Conservation (phyloP, 2,797 vertebrate genomes). For the Sebastolobus alascanus region DNA sequence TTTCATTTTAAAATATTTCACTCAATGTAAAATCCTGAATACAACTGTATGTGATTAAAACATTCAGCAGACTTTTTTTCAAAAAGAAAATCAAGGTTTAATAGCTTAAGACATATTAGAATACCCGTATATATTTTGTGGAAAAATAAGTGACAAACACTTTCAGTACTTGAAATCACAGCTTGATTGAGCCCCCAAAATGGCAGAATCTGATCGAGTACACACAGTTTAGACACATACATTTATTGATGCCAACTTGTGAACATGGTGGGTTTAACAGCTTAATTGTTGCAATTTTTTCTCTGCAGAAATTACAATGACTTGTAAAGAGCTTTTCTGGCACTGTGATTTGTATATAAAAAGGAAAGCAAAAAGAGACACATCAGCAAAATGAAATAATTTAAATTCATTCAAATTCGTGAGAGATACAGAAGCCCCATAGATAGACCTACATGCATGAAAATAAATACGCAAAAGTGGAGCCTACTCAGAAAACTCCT, state of each 20-base stretch:
- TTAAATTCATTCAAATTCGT: background rate
- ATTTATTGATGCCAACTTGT: background rate
- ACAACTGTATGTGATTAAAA: background rate
- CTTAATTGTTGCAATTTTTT: background rate
- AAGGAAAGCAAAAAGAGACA: background rate
- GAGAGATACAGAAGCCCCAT: background rate
- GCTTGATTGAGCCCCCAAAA: background rate
- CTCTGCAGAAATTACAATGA: background rate
- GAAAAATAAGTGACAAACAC: background rate
- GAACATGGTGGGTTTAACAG: background rate
- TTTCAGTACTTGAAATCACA: background rate
- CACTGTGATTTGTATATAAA: background rate
- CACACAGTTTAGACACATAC: background rate
- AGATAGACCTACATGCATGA: background rate
- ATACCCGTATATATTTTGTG: constrained; percentile 9
- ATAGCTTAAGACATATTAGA: background rate
- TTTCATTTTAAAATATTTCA: background rate
- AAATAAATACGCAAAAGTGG: background rate
- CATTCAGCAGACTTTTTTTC: background rate
- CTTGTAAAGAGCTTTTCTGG: background rate
- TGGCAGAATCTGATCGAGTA: background rate
- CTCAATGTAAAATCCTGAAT: background rate
- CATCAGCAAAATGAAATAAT: background rate
- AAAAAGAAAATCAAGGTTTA: background rate
- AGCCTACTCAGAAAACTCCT: background rate